These are phyloP conservation scores for Geococcyx californianus DNA, from an alignment of 2,113 vertebrate genomes.

Conservation along the genomic window DNA sequence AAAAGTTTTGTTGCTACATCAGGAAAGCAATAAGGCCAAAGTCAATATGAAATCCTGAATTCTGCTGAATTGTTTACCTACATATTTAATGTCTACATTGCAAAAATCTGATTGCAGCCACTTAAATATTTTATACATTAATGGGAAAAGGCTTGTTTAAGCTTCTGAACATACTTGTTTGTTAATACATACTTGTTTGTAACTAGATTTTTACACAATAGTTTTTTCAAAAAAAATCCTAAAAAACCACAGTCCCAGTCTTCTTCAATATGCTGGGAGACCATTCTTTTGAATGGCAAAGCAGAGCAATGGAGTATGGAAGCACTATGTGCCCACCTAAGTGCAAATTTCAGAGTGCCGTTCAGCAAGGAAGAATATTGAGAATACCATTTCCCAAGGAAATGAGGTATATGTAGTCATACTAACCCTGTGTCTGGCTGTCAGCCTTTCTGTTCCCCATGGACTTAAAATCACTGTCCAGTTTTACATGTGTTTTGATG, in stretches of 20 bases:
- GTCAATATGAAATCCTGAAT: background rate
- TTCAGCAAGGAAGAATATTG: background rate
- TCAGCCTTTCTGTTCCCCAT: background rate
- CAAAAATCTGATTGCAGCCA: background rate
- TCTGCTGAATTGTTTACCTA: background rate
- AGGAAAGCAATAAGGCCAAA: background rate
- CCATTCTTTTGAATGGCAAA: background rate
- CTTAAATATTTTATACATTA: background rate
- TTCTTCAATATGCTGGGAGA: background rate
- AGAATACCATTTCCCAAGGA: background rate
- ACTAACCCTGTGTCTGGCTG: background rate
- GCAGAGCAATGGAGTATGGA: background rate
- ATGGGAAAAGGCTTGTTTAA: background rate
- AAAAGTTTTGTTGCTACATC: accelerated
- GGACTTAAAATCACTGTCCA: background rate
- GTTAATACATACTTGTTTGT: background rate
- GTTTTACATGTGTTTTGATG: background rate
- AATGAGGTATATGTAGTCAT: background rate
- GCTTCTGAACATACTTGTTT: background rate
- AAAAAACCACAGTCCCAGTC: background rate
- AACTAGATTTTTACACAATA: background rate
- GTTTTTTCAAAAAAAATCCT: too few relatives aligned
- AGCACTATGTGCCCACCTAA: background rate
- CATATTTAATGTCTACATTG: background rate
- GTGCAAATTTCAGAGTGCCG: background rate